Evolutionary conservation across 2,888 invertebrate species (phyloP), one percentile per base, ranked within the genome.

Genomic region (Ennomos fuscantarius): DNA sequence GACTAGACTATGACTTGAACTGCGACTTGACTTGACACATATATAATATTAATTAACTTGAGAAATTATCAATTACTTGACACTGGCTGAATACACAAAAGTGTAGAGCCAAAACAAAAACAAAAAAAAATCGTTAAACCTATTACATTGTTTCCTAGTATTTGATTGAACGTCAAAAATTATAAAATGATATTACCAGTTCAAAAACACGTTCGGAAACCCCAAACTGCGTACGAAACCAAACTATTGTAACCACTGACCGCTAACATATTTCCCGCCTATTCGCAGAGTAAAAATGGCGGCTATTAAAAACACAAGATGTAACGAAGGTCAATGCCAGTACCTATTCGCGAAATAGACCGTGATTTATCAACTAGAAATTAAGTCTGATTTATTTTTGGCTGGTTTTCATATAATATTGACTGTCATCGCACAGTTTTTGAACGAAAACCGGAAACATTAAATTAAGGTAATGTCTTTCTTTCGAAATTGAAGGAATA

Each of bases 251-350:
- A 3, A 36, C 36, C 11, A 8, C 11, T 12, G 31, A 24, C 51
- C 59, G 15, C 60, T 40, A 48, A 15, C 37, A 48, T 67, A 65
- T 55, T 69, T 73, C 68, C 63, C 74, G 71, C 78, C 64, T 72
- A 74, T 77, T 77, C 62, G 58, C 32, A 59, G 64, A 68, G 54
- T 54, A 66, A 63, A 65, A 66, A 77, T 77, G 70, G 79, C 75
- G 74, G 76, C 70, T 55, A 61, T 53, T 43, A 63, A 45, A 46
- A 48, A 65, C 50, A 55, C 56, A 52, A 57, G 60, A 55, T 57
- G 49, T 62, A 53, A 44, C 47, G 70, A 79, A 80, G 80, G 79
- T 79, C 80, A 80, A 77, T 79, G 78, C 68, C 78, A 70, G 63
- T 53, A 64, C 54, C 13, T 34, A 31, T 56, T 57, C 51, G 59